Base-by-base conservation (phyloP, 2,113 vertebrate genomes). In the Albula goreensis region DNA sequence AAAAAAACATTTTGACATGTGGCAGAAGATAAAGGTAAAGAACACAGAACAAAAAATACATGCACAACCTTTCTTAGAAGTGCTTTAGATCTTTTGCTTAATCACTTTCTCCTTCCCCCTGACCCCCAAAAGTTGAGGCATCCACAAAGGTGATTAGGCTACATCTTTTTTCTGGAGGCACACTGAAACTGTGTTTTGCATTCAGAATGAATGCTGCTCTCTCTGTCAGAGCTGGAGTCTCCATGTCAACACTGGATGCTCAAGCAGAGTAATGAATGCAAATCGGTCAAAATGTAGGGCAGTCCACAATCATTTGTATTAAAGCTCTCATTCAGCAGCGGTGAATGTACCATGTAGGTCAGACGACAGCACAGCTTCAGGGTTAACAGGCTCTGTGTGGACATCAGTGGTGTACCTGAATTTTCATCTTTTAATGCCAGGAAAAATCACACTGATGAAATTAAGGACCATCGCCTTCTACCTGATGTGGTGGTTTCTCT, bases 241-340 rank as follows among this genome's bases (percentile, higher is more conserved):
- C 80, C 50, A 81, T 25, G 50, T 50, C 80, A 81, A 81, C 60
- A 66, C 80, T 53, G 50, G 15, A 52, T 81, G 50, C 80, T 25
- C 50, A 8, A 8, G 22, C 22, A n/a, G 17, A 81, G 4, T 50
- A 81, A 81, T 81, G 15, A 81, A 50, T 81, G 80, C 50, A 81
- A 81, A 81, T 81, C 51, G 51, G 51, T 52, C 19, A n/a, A 81
- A 81, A 81, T 81, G 50, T 81, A 81, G 50, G 80, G 49, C 80
- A 81, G 80, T 81, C 50, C n/a, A 52, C 51, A 81, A 81, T 81
- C 80, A 19, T 81, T 81, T 1, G 25, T 52, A 81, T 81, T 52
- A 50, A 81, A 81, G 49, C 80, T 52, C 80, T 22, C 50, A n/a
- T 52, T 81, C 50, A 80, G 15, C 12, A 9, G 10, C 51, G 50